Base-by-base conservation (phyloP, 2,113 vertebrate genomes). In the Callithrix jacchus region DNA sequence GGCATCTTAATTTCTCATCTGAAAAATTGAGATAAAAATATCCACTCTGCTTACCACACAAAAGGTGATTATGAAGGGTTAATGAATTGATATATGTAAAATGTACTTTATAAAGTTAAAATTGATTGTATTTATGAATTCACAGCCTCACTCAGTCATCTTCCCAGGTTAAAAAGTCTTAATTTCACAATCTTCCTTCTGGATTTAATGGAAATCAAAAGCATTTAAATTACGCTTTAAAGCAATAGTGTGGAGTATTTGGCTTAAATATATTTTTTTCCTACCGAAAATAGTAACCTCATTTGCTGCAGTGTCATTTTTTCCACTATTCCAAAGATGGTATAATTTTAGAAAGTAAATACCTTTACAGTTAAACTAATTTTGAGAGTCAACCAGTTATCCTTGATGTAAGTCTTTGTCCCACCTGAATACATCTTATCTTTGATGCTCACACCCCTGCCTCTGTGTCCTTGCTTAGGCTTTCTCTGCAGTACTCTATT, bases 1-100 rank as follows among this genome's bases (percentile, higher is more conserved):
- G 86, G 47, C 82, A 91, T 93, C 89, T 95, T 79, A 83, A 32
- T 95, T 96, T 89, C 47, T 93, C 74, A 96, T 79, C 68, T 89
- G 64, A 93, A 96, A 96, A 94, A 56, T 3, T 86, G 37, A 74
- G 83, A 80, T 94, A 91, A 97, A 94, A 96, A 87, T 93, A 87
- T 54, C 79, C 91, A 21, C 40, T 93, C 4, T 54, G 58, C 45
- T 92, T 95, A 82, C n/a, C 45, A 85, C 27, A 89, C 1, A 4
- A 45, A 94, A 93, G 74, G 61, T 81, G 77, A 76, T 49, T 54
- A 14, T 83, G 52, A 95, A 95, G 73, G 86, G 40, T 52, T 95
- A 92, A 73, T 77, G 61, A 96, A 25, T 17, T 91, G 86, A 88
- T 93, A 47, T 79, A 61, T 87, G 17, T 56, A 91, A 49, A 91